Percentiles rank a stretch among this genome's conserved stretches.
Conservation (phyloP, 2,797 vertebrate species). For the Myripristis murdjan region DNA sequence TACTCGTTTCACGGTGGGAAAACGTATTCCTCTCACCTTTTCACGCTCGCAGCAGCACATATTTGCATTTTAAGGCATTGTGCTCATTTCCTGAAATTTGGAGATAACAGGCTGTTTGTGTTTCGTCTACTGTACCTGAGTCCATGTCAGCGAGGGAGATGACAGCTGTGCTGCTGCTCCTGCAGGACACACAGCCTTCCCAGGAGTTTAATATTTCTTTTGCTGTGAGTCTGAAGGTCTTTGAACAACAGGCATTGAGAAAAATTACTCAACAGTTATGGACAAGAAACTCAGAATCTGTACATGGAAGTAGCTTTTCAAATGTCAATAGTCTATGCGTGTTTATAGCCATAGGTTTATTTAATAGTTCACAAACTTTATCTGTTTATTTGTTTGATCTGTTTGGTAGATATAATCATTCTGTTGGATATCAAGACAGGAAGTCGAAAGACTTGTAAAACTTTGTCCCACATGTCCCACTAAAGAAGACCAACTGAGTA, state of each 20-base stretch:
- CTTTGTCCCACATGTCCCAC: constrained; percentile 49
- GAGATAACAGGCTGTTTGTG: not conserved
- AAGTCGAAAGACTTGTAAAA: constrained; percentile 66
- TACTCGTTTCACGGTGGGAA: too few relatives aligned
- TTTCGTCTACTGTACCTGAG: constrained; percentile 45
- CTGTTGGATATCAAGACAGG: constrained; percentile 51
- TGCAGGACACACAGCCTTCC: constrained; percentile 25
- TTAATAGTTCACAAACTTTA: constrained; percentile 49
- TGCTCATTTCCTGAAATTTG: constrained; percentile 12
- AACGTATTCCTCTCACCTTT: too few relatives aligned
- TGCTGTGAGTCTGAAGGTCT: constrained; percentile 20
- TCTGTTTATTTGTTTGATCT: constrained; percentile 48
- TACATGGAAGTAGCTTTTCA: constrained; percentile 53
- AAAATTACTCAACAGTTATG: constrained; percentile 51
- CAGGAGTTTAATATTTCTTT: constrained; percentile 27
- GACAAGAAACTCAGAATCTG: constrained; percentile 57
- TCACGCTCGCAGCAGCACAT: too few relatives aligned
- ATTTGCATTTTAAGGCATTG: not conserved
- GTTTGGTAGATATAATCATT: constrained; percentile 59
- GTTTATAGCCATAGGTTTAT: constrained; percentile 46
- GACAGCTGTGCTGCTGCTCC: constrained; percentile 4
- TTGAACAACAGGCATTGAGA: constrained; percentile 32
- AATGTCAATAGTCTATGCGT: constrained; percentile 47
- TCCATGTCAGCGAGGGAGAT: constrained; percentile 6
- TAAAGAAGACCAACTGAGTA: constrained; percentile 57